Conservation (phyloP, 2,113 vertebrate species). For the Tylochromis polylepis region DNA sequence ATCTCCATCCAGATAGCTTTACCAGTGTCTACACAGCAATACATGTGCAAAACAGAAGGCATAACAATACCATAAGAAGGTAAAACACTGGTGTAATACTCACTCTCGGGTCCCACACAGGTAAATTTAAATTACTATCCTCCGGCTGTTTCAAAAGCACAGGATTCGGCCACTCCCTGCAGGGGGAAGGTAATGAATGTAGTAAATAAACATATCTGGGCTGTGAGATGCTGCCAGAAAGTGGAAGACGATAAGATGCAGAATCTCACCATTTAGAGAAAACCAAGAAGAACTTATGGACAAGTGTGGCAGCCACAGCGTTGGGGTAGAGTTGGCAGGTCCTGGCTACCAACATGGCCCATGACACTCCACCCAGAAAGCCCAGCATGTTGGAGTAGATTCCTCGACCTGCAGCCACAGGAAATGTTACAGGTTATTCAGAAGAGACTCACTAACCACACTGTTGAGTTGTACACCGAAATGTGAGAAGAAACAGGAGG, state of each 20-base stretch:
- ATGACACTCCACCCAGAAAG: conserved; percentile 96
- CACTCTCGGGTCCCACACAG: conserved; percentile 97
- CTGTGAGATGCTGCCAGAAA: background rate
- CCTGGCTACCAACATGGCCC: conserved; percentile 96
- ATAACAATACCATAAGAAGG: background rate
- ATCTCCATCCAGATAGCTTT: background rate
- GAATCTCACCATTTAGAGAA: conserved; percentile 94
- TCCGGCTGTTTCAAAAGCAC: conserved; percentile 93
- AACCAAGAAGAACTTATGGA: conserved; percentile 96
- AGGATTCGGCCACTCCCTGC: conserved; percentile 96
- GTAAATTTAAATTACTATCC: conserved; percentile 93
- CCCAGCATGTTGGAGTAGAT: conserved; percentile 98
- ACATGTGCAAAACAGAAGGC: background rate
- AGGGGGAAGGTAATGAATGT: background rate
- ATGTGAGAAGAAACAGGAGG: background rate
- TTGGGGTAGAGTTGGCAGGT: conserved; percentile 95
- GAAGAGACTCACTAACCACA: background rate
- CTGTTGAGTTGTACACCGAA: background rate
- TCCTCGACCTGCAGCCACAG: conserved; percentile 79
- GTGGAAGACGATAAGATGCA: background rate
- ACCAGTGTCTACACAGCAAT: background rate
- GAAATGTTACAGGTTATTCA: background rate
- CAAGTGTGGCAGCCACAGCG: conserved; percentile 89
- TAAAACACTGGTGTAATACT: conserved; percentile 19
- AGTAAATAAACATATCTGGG: background rate